A percentile compares a stretch with the other conserved stretches of the same genome.
phyloP scores from a whole-genome alignment of 2,113 vertebrate genomes.

The Arothron firmamentum region DNA sequence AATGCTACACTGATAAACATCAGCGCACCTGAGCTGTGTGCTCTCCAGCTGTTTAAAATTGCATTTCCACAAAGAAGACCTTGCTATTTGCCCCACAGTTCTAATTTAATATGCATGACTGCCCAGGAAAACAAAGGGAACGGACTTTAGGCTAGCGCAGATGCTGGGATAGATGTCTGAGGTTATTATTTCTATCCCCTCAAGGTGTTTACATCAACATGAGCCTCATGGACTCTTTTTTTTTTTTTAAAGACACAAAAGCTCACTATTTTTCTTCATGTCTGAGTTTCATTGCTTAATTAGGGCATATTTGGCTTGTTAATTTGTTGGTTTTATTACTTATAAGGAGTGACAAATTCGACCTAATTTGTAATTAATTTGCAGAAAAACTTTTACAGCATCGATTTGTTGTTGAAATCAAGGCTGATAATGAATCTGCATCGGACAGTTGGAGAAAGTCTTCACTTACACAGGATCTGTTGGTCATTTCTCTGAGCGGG shows the following conservation, averaged over 20 bases:
- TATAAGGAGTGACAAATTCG: too few relatives aligned
- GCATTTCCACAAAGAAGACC: constrained; percentile 41
- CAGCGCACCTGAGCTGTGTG: constrained; percentile 22
- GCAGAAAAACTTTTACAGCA: too few relatives aligned
- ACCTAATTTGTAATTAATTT: too few relatives aligned
- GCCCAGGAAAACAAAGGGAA: constrained; percentile 38
- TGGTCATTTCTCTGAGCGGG: constrained; percentile 19
- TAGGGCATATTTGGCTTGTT: neutral
- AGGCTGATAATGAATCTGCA: constrained; percentile 13
- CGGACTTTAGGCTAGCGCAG: constrained; percentile 11
- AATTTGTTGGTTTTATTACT: too few relatives aligned
- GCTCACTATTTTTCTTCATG: too few relatives aligned
- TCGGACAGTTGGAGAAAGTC: constrained; percentile 2
- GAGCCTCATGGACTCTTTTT: neutral
- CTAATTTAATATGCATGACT: constrained; percentile 40
- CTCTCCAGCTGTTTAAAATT: constrained; percentile 32
- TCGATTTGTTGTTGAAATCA: neutral
- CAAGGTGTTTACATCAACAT: constrained; percentile 3
- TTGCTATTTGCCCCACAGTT: constrained; percentile 22
- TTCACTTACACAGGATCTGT: constrained; percentile 7
- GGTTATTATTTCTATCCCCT: constrained; percentile 25
- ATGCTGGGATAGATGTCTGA: constrained; percentile 40
- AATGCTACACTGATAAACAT: neutral
- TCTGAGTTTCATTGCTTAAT: neutral
- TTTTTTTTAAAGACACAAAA: too few relatives aligned